phyloP scores from a whole-genome alignment of 2,797 vertebrate genomes.

The Microhierax caerulescens region DNA sequence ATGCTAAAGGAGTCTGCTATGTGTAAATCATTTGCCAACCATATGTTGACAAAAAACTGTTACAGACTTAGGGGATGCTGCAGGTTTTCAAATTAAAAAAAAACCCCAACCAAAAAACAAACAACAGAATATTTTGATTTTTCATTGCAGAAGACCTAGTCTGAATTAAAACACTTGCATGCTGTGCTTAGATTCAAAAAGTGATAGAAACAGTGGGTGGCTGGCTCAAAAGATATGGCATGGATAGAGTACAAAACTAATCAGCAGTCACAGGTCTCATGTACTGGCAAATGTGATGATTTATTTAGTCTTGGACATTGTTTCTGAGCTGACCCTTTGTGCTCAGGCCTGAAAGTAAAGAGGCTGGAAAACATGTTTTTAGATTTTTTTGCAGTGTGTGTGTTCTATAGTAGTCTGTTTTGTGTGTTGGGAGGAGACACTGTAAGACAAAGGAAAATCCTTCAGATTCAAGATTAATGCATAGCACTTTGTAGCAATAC shows the following conservation, averaged over 20 bases:
- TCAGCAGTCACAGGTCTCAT: neutral
- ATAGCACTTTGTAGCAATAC: neutral
- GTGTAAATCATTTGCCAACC: neutral
- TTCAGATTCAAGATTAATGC: neutral
- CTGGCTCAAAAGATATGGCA: neutral
- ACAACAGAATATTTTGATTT: neutral
- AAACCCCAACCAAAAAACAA: too few relatives aligned
- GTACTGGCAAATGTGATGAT: neutral
- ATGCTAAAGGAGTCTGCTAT: neutral
- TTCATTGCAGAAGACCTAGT: neutral
- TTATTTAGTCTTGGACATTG: neutral
- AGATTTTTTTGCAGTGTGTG: neutral
- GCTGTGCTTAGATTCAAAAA: slow-evolving; percentile 38
- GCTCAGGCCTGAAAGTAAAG: neutral
- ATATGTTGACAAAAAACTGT: neutral
- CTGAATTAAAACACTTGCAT: slow-evolving; percentile 11
- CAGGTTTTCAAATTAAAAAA: neutral
- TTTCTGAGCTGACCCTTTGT: neutral
- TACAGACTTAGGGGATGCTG: neutral
- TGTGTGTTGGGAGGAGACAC: fast-evolving
- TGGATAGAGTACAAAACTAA: neutral
- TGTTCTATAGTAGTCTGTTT: neutral
- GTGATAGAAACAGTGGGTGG: neutral
- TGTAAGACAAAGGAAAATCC: neutral
- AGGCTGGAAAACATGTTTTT: neutral